Conservation (phyloP, 2,888 invertebrate genomes). For the Galerucella calmariensis region DNA sequence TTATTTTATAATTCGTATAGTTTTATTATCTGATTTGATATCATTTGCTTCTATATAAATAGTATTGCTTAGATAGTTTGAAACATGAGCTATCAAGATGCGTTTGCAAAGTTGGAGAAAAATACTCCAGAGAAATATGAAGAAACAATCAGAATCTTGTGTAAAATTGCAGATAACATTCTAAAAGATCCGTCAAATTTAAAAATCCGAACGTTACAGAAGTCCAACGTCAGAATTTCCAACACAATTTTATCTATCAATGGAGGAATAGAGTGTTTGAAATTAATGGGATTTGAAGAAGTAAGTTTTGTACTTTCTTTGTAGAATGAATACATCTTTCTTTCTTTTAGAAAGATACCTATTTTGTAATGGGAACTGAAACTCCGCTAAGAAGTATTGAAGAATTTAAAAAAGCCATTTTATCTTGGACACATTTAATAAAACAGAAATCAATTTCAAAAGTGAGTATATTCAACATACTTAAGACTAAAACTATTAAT, state of each 20-base stretch:
- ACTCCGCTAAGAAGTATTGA: slow-evolving; percentile 38
- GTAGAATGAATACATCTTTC: background rate
- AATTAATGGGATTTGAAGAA: slow-evolving; percentile 59
- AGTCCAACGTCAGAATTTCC: slow-evolving; percentile 53
- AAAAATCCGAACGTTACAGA: slow-evolving; percentile 55
- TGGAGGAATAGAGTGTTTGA: slow-evolving; percentile 56
- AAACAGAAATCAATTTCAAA: slow-evolving; percentile 24
- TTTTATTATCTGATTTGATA: background rate
- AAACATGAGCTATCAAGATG: slow-evolving; percentile 42
- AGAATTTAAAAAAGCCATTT: slow-evolving; percentile 41
- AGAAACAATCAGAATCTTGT: slow-evolving; percentile 48
- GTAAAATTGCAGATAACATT: slow-evolving; percentile 59
- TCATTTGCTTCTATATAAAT: background rate
- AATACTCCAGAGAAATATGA: slow-evolving; percentile 41
- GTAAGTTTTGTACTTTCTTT: slow-evolving; percentile 44
- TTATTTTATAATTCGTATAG: background rate
- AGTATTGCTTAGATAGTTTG: background rate
- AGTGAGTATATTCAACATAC: slow-evolving; percentile 34
- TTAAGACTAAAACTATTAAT: background rate
- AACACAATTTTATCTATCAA: slow-evolving; percentile 53
- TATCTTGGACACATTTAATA: slow-evolving; percentile 39
- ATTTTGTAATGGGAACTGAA: slow-evolving; percentile 43
- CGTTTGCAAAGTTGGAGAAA: slow-evolving; percentile 39
- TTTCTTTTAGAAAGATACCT: slow-evolving; percentile 45
- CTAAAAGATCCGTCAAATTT: slow-evolving; percentile 54